Evolutionary conservation across 2,113 vertebrate genomes (phyloP), one percentile per base, ranked within the genome.

Genomic region (Nesospiza acunhae): DNA sequence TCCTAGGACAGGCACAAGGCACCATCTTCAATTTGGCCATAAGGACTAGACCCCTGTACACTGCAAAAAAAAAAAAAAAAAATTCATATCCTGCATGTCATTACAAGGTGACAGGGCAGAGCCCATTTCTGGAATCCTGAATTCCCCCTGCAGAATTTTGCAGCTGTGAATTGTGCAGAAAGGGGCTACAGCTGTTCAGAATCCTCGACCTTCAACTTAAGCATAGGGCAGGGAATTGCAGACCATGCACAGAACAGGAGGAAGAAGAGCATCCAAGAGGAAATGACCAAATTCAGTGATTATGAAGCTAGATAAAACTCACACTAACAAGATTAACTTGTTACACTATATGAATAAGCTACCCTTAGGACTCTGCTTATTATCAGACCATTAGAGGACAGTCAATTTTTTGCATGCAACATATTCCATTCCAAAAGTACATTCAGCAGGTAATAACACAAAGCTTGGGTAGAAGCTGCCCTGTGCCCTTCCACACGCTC

Each of bases 281-380:
- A 94, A 94, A 91, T 91, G 8, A 74, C 30, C 78, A 50, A 76
- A 85, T 89, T 69, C 77, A 62, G 31, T 50, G 77, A 85, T 93
- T 76, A 86, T 4, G 15, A 78, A 80, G 35, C 68, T 55, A 94
- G 90, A 77, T 83, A 55, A 83, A 91, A 50, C 33, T 67, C 72
- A 77, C 0, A 3, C 64, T 94, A 96, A 93, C 75, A 56, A 83
- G 68, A 85, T 94, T 91, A 94, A 87, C 64, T 66, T 92, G 72
- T 68, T 91, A 63, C 15, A 44, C 12, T 44, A 30, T 17, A 91
- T 31, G 66, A 95, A 91, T 41, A 94, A 79, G 28, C 53, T 91
- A 60, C 49, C 5, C 22, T 41, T 78, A 69, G 56, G 70, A 88
- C 55, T 70, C 91, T 96, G 92, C 75, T 96, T 87, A 90, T 80